Conservation (phyloP, 2,888 invertebrate genomes). For the Drosophila rellima region DNA sequence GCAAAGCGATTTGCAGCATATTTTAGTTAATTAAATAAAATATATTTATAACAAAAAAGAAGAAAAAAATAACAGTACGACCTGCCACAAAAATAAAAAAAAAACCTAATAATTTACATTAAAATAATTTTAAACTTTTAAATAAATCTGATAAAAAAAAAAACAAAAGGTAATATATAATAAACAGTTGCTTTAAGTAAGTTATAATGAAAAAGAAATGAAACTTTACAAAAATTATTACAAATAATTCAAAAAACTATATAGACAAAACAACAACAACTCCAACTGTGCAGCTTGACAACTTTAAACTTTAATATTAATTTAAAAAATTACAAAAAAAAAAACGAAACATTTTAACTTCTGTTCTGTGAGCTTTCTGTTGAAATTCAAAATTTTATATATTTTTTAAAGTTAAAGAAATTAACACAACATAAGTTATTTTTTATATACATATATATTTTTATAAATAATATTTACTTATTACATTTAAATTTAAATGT, state of each 20-base stretch:
- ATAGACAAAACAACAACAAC: conserved; percentile 28
- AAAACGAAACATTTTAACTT: conserved; percentile 30
- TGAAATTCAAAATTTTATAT: conserved; percentile 65
- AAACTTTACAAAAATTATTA: conserved; percentile 72
- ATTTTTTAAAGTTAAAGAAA: conserved; percentile 26
- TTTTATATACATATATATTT: conserved; percentile 36
- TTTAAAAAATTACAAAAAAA: conserved; percentile 62
- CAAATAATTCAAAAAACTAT: conserved; percentile 71
- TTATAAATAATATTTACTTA: conserved; percentile 40
- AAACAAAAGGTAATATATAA: conserved; percentile 21
- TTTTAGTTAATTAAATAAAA: conserved; percentile 41
- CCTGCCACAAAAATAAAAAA: conserved; percentile 69
- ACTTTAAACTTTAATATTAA: conserved; percentile 67
- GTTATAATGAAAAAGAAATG: conserved; percentile 38
- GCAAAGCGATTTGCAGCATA: conserved; percentile 17
- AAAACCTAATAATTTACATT: conserved; percentile 53
- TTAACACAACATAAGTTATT: conserved; percentile 27
- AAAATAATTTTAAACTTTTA: conserved; percentile 59
- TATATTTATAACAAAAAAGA: conserved; percentile 21
- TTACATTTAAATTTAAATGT: conserved; percentile 41
- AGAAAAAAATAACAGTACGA: conserved; percentile 61
- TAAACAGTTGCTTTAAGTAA: conserved; percentile 73
- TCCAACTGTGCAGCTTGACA: conserved; percentile 53
- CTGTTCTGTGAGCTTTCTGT: conserved; percentile 62
- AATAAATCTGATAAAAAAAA: conserved; percentile 47